Evolutionary conservation across 2,797 vertebrate genomes (phyloP).

Genomic region (Momotus momota): DNA sequence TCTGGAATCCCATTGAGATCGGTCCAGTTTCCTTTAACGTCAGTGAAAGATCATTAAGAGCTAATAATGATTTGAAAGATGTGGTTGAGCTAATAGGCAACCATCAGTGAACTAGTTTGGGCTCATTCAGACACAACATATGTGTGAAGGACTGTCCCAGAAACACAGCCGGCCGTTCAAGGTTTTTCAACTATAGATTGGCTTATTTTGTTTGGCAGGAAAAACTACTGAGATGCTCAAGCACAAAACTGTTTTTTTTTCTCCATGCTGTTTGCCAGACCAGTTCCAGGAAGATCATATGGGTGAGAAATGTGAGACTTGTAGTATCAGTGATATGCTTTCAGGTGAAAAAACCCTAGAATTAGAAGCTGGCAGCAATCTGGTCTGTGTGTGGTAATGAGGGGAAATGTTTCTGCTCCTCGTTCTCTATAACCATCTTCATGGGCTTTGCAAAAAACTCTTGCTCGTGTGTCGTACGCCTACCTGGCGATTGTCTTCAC

Average conservation of each 20-base stretch:
- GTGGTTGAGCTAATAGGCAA: background rate
- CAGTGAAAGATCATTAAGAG: constrained; percentile 10
- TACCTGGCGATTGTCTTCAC: background rate
- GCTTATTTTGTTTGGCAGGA: background rate
- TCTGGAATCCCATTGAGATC: background rate
- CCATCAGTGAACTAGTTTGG: background rate
- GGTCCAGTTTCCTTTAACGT: background rate
- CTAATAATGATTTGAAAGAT: constrained; percentile 31
- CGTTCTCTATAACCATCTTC: background rate
- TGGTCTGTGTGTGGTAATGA: background rate
- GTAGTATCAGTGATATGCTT: background rate
- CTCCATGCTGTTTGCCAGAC: background rate
- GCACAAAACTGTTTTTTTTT: background rate
- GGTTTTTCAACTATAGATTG: background rate
- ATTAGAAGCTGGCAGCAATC: background rate
- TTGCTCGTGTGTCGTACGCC: background rate
- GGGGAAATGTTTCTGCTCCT: background rate
- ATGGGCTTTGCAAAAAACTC: background rate
- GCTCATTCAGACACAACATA: background rate
- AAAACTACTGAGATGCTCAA: background rate
- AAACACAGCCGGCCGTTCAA: constrained; percentile 4
- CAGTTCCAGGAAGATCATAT: background rate
- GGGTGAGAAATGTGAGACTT: background rate
- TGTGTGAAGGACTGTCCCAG: background rate
- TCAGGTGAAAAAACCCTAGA: background rate